These are phyloP conservation scores for Megaceryle maxima DNA, from an alignment of 2,113 vertebrate genomes.

Conservation along the genomic window DNA sequence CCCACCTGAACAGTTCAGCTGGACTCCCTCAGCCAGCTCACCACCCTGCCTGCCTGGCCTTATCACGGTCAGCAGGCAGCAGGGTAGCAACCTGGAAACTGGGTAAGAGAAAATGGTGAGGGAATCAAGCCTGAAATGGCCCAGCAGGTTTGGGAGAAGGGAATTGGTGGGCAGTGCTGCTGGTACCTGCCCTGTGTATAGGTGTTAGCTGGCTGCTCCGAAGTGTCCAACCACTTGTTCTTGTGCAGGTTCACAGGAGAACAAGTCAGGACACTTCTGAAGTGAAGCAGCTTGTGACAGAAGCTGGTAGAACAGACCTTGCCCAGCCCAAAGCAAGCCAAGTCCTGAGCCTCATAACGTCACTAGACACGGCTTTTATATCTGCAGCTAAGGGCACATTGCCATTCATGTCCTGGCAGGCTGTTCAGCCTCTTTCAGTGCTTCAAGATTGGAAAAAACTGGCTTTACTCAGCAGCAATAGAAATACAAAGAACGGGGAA, in stretches of 20 bases:
- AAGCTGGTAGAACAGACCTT: neutral
- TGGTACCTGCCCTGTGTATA: neutral
- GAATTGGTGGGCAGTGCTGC: neutral
- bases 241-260: neutral
- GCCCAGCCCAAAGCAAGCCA: neutral
- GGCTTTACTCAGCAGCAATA: neutral
- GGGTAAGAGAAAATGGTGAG: neutral
- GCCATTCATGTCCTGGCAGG: neutral
- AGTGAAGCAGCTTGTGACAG: neutral
- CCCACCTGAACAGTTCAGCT: neutral
- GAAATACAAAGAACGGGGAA: neutral
- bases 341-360: neutral
- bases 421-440: neutral
- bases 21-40: neutral
- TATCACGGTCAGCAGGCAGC: rapidly evolving
- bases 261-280: neutral
- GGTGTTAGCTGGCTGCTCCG: neutral
- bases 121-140: neutral
- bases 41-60: neutral
- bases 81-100: neutral
- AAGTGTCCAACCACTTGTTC: rapidly evolving
- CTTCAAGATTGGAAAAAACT: neutral
- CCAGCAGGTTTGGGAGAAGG: neutral
- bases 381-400: neutral
- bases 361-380: neutral